Evolutionary conservation across 2,888 invertebrate genomes (phyloP).

Genomic region (Temnothorax rugatulus): DNA sequence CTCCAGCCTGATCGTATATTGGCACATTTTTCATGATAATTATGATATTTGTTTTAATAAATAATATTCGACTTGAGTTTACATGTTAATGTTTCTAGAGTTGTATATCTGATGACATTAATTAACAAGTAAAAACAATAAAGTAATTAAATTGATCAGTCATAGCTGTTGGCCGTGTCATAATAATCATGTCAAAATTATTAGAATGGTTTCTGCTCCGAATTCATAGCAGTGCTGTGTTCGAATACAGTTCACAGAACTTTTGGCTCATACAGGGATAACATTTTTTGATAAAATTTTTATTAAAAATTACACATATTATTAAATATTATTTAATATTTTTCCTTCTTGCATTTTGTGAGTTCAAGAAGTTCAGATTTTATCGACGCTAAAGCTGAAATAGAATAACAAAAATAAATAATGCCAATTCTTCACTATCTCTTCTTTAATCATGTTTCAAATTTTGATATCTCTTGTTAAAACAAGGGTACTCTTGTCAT

Average conservation of each 20-base stretch:
- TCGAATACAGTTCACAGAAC: background rate
- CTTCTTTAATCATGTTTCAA: background rate
- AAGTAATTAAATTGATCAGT: background rate
- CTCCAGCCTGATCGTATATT: no score
- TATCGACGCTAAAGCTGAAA: background rate
- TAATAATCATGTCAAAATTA: background rate
- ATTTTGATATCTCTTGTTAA: background rate
- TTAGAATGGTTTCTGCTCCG: background rate
- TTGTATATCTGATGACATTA: background rate
- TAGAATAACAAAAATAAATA: background rate
- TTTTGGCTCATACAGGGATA: background rate
- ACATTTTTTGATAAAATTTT: background rate
- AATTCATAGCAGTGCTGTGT: background rate
- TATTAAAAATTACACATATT: background rate
- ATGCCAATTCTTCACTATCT: background rate
- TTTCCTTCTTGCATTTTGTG: background rate
- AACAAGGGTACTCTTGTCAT: background rate
- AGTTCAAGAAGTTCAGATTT: background rate
- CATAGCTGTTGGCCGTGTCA: background rate
- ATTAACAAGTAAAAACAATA: background rate
- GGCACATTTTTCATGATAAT: no score
- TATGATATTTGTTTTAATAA: constrained; percentile 1
- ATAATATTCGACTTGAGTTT: constrained; percentile 3
- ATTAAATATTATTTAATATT: background rate
- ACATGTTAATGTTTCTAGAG: background rate